Evolutionary conservation across 2,113 vertebrate genomes (phyloP).

Genomic region (Taxidea taxus): DNA sequence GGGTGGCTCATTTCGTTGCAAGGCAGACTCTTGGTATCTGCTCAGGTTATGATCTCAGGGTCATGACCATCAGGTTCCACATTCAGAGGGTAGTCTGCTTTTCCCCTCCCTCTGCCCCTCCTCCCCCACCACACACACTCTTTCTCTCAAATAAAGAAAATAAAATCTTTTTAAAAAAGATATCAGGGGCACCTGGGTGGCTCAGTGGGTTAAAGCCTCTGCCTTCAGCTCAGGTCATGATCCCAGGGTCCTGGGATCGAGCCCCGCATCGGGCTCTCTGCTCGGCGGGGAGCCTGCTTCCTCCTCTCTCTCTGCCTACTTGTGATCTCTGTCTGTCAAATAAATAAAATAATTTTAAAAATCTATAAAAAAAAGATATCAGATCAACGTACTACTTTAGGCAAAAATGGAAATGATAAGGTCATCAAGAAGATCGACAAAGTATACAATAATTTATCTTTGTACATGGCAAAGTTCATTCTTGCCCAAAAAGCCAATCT

Average conservation of each 20-base stretch:
- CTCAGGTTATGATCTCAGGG: not conserved
- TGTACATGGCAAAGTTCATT: not conserved
- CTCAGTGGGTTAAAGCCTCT: too few relatives aligned
- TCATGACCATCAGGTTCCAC: not conserved
- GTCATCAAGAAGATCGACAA: not conserved
- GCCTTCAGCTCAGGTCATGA: too few relatives aligned
- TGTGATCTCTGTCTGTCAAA: not conserved
- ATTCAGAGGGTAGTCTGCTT: not conserved
- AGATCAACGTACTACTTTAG: not conserved
- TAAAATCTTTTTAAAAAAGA: not conserved
- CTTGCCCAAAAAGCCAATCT: not conserved
- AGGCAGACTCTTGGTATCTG: not conserved
- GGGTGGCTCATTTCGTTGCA: not conserved
- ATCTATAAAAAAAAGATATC: not conserved
- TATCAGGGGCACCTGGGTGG: too few relatives aligned
- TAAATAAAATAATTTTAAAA: not conserved
- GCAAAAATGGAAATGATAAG: not conserved
- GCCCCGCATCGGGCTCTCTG: too few relatives aligned
- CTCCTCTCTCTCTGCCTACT: too few relatives aligned
- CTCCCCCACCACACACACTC: too few relatives aligned
- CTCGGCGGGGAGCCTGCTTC: too few relatives aligned
- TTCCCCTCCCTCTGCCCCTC: not conserved
- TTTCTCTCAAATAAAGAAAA: not conserved
- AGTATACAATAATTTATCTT: not conserved
- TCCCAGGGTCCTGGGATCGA: too few relatives aligned